These are phyloP conservation scores for Boleophthalmus pectinirostris DNA, from an alignment of 2,113 vertebrate genomes.

Conservation along the genomic window DNA sequence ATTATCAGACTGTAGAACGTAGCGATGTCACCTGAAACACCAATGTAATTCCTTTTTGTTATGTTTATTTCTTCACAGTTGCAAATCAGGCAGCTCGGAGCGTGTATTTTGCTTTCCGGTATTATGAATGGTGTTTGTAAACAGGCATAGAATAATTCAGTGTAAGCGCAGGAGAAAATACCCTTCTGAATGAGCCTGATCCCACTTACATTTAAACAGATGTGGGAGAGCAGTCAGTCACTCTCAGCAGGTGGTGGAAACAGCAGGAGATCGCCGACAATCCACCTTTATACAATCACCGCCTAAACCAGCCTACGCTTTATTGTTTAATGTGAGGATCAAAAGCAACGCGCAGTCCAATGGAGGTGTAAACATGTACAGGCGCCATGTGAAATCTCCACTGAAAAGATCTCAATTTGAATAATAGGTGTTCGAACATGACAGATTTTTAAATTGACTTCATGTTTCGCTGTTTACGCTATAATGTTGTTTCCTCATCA, in stretches of 20 bases:
- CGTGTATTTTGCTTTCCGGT: neutral
- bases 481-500: too few relatives aligned
- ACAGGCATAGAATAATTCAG: conserved; percentile 6
- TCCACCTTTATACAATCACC: neutral
- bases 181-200: conserved; percentile 32
- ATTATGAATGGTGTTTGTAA: neutral
- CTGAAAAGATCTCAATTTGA: neutral
- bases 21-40: neutral
- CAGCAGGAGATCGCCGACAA: neutral
- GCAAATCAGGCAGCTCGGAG: neutral
- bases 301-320: too few relatives aligned
- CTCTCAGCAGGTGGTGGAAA: conserved; percentile 11
- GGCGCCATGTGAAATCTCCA: neutral
- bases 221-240: conserved; percentile 8
- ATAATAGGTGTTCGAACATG: neutral
- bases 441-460: too few relatives aligned
- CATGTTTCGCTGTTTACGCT: too few relatives aligned
- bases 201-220: conserved; percentile 18
- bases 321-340: neutral
- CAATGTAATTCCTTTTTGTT: neutral
- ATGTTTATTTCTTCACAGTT: neutral
- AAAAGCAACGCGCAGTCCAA: neutral
- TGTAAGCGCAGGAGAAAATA: conserved; percentile 14
- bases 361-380: neutral
- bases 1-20: too few relatives aligned